Conservation (phyloP, 2,888 invertebrate genomes). For the Eupsilia transversa region DNA sequence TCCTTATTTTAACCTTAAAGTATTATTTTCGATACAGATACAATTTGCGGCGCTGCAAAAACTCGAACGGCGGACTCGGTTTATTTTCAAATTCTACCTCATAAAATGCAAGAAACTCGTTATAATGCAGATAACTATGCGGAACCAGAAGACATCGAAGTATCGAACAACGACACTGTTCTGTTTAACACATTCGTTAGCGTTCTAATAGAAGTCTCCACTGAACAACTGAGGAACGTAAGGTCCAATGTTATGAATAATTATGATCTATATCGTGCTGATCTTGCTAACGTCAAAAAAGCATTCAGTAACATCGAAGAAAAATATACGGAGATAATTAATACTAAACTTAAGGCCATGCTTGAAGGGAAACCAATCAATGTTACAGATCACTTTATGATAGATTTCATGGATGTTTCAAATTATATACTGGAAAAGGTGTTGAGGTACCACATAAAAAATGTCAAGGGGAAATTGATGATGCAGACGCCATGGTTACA, state of each 20-base stretch:
- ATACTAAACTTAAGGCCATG: slow-evolving; percentile 67
- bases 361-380: slow-evolving; percentile 61
- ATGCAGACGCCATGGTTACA: slow-evolving; percentile 68
- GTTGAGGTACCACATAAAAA: slow-evolving; percentile 65
- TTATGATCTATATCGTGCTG: slow-evolving; percentile 65
- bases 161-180: slow-evolving; percentile 31
- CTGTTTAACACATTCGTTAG: slow-evolving; percentile 59
- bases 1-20: neutral
- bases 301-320: slow-evolving; percentile 66
- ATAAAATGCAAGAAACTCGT: slow-evolving; percentile 8
- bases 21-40: slow-evolving; percentile 42
- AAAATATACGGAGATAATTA: slow-evolving; percentile 69
- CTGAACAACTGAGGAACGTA: slow-evolving; percentile 65
- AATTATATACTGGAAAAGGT: slow-evolving; percentile 72
- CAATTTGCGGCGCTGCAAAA: slow-evolving; percentile 26
- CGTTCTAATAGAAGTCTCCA: slow-evolving; percentile 64
- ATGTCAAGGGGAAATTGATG: slow-evolving; percentile 64
- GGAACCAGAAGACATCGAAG: slow-evolving; percentile 20
- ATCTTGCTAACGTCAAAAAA: slow-evolving; percentile 62
- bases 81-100: slow-evolving; percentile 38
- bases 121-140: slow-evolving; percentile 17
- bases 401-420: slow-evolving; percentile 75
- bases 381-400: slow-evolving; percentile 69
- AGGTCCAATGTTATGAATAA: slow-evolving; percentile 67
- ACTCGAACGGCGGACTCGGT: slow-evolving; percentile 26